Conservation (phyloP, 2,888 invertebrate genomes). For the Reticulitermes lucifugus region DNA sequence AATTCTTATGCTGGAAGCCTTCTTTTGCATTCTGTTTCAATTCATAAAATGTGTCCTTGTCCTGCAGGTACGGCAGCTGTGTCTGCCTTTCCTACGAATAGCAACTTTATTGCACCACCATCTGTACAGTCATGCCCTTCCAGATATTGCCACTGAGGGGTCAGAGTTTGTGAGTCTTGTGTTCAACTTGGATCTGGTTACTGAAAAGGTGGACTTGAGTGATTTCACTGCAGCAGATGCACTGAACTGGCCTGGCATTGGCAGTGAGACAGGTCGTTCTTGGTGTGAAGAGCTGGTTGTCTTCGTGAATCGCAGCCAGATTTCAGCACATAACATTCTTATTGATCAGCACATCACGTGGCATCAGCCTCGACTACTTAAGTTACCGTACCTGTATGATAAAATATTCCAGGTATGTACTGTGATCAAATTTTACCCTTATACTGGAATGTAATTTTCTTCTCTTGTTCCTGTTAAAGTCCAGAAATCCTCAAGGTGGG, state of each 20-base stretch:
- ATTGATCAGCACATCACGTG: slow-evolving; percentile 81
- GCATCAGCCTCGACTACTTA: slow-evolving; percentile 85
- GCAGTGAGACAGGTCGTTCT: slow-evolving; percentile 64
- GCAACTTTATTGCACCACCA: slow-evolving; percentile 87
- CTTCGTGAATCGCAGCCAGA: slow-evolving; percentile 67
- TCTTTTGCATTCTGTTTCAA: too few species aligned
- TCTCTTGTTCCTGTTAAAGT: too few species aligned
- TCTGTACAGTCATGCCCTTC: slow-evolving; percentile 64
- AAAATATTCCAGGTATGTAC: slow-evolving; percentile 80
- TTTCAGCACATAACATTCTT: slow-evolving; percentile 76
- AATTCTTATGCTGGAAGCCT: too few species aligned
- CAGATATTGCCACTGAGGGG: slow-evolving; percentile 62
- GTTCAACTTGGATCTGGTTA: slow-evolving; percentile 81
- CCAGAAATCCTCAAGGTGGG: too few species aligned
- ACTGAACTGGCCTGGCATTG: slow-evolving; percentile 57
- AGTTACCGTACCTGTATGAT: slow-evolving; percentile 92
- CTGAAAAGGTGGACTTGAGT: slow-evolving; percentile 75
- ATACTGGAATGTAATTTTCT: too few species aligned
- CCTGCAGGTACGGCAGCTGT: slow-evolving; percentile 77
- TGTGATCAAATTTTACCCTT: too few species aligned
- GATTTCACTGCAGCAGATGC: slow-evolving; percentile 71
- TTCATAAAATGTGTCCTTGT: not conserved
- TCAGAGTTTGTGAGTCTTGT: slow-evolving; percentile 83
- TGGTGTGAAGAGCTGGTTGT: slow-evolving; percentile 79
- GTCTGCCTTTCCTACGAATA: slow-evolving; percentile 86